Conservation (phyloP, 2,113 vertebrate genomes). For the Acrocephalus kingi region DNA sequence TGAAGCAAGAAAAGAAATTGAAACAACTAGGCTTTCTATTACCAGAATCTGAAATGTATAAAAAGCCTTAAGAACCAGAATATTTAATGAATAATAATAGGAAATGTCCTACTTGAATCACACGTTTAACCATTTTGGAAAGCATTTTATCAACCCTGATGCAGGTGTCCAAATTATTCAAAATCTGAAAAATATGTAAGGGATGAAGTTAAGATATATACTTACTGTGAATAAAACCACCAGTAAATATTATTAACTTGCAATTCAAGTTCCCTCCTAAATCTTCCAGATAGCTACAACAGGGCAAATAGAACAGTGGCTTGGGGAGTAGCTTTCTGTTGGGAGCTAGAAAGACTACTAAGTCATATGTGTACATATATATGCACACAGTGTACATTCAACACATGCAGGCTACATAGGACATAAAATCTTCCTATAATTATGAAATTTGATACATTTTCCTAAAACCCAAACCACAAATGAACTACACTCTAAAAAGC, state of each 20-base stretch:
- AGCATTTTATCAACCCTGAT: background rate
- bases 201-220: background rate
- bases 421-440: background rate
- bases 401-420: background rate
- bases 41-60: background rate
- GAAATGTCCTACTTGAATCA: background rate
- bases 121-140: background rate
- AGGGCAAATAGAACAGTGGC: background rate
- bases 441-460: constrained; percentile 7
- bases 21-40: background rate
- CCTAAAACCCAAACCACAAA: background rate
- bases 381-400: background rate
- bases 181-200: background rate
- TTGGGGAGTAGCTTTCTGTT: background rate
- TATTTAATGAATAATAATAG: background rate
- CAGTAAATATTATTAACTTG: background rate
- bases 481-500: background rate
- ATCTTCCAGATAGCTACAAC: background rate
- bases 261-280: background rate
- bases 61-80: background rate
- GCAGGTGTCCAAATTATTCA: background rate
- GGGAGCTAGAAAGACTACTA: constrained; percentile 12
- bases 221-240: background rate
- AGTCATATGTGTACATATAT: background rate
- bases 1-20: background rate